phyloP scores from a whole-genome alignment of 2,797 vertebrate genomes.

The Phoeniculus purpureus region DNA sequence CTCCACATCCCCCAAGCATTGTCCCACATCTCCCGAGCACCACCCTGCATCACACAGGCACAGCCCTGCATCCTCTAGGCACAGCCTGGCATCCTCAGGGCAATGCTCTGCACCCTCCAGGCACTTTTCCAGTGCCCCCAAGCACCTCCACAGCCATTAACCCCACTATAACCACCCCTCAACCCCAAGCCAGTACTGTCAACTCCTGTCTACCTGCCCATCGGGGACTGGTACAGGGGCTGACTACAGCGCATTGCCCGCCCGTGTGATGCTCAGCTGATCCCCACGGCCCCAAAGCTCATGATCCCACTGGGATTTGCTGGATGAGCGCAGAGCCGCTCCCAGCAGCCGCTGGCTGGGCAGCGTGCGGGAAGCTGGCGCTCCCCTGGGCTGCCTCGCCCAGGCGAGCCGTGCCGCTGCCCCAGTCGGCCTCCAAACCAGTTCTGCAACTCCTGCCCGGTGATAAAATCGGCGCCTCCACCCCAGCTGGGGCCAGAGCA shows the following conservation, averaged over 20 bases:
- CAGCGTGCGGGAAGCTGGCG: neutral
- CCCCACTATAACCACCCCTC: conserved; percentile 2
- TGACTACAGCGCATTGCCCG: neutral
- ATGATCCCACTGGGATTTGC: neutral
- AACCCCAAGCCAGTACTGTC: neutral
- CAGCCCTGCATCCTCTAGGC: neutral
- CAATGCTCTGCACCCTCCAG: too few species aligned
- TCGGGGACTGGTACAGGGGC: neutral
- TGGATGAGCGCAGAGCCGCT: neutral
- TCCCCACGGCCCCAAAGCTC: conserved; percentile 39
- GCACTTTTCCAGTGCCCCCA: neutral
- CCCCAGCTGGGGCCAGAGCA: conserved; percentile 25
- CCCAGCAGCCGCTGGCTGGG: neutral
- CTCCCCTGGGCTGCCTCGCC: neutral
- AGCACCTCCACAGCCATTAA: neutral
- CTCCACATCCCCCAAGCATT: neutral
- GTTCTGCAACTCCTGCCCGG: conserved; percentile 1
- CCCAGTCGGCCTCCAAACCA: conserved; percentile 20
- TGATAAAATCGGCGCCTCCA: conserved; percentile 53
- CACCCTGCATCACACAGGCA: accelerated
- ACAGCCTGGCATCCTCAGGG: neutral
- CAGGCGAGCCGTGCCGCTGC: neutral
- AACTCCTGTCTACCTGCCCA: too few species aligned
- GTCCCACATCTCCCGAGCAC: accelerated
- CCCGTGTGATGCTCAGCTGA: conserved; percentile 82